Evolutionary conservation across 1,140 invertebrate species (phyloP).

Genomic region (Antheraea pernyi): DNA sequence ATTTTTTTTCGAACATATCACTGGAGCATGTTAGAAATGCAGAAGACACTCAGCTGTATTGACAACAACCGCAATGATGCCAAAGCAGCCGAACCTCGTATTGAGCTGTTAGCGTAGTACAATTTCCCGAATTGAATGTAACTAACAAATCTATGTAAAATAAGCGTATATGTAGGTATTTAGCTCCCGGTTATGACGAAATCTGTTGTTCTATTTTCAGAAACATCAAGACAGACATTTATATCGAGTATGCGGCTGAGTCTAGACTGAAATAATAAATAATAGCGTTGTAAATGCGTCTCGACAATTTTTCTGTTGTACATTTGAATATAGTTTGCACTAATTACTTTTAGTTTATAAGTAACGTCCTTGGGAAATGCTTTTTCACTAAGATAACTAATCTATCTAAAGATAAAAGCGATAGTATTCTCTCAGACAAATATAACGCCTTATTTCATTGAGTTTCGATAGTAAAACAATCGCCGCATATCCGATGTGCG

Average conservation of each 20-base stretch:
- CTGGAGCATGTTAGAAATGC: no score
- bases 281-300: background rate
- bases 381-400: no score
- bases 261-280: constrained; percentile 11
- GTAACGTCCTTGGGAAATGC: background rate
- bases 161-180: no score
- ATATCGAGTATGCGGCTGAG: background rate
- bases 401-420: no score
- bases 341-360: background rate
- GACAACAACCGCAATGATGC: no score
- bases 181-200: background rate
- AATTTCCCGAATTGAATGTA: no score
- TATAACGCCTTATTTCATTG: background rate
- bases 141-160: no score
- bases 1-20: no score
- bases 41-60: no score
- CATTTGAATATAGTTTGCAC: background rate
- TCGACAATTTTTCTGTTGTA: background rate
- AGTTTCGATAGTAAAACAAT: background rate
- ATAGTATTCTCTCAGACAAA: background rate
- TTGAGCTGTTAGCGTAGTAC: no score
- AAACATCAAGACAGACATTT: constrained; percentile 4
- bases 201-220: background rate
- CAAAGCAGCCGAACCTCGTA: no score
- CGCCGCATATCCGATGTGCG: background rate